These are phyloP conservation scores for Colaptes auratus DNA, from an alignment of 2,113 vertebrate genomes.

Conservation along the genomic window DNA sequence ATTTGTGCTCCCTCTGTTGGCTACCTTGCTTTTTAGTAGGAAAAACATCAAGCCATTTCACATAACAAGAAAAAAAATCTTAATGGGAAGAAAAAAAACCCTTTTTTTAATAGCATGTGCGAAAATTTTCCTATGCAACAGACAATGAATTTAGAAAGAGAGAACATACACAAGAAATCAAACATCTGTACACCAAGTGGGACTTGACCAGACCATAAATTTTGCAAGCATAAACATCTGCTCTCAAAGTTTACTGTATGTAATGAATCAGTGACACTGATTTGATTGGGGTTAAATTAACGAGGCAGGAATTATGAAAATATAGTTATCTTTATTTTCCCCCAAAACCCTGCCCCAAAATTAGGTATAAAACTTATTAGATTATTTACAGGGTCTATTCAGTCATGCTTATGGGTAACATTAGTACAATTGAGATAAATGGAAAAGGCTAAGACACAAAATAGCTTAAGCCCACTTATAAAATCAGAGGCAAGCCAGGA, in stretches of 20 bases:
- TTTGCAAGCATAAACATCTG: background rate
- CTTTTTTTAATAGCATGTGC: background rate
- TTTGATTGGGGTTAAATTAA: too few relatives aligned
- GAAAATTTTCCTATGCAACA: background rate
- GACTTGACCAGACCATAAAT: background rate
- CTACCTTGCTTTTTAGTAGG: background rate
- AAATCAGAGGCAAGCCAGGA: too few relatives aligned
- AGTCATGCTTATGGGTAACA: too few relatives aligned
- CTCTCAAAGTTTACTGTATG: background rate
- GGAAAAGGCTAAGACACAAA: too few relatives aligned
- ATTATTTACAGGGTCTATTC: too few relatives aligned
- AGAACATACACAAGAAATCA: background rate
- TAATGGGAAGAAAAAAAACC: background rate
- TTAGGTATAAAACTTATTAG: too few relatives aligned
- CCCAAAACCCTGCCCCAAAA: too few relatives aligned
- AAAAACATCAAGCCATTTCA: background rate
- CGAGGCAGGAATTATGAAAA: too few relatives aligned
- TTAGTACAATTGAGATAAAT: too few relatives aligned
- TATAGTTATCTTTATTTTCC: too few relatives aligned
- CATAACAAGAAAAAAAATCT: background rate
- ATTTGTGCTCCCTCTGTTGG: slow-evolving; percentile 48
- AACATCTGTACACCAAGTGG: background rate
- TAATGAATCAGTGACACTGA: background rate
- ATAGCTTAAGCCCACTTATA: too few relatives aligned
- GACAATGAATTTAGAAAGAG: background rate